Evolutionary conservation across 2,888 invertebrate genomes (phyloP), one percentile per base, ranked within the genome.

Genomic region (Zele albiditarsus): DNA sequence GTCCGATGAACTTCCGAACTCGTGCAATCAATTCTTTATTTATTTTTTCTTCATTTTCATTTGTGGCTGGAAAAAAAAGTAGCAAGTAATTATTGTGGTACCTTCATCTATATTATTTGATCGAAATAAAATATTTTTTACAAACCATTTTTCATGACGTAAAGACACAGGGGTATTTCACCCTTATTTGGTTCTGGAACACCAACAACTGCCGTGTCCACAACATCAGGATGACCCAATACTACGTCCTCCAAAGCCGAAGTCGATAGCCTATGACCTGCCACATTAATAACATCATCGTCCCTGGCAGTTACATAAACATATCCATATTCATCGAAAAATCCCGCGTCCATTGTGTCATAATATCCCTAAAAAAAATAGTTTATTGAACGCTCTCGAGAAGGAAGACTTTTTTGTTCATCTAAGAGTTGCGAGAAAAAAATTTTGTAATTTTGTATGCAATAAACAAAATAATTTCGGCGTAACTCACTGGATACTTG

Each of bases 291-390:
- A 76, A 97, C 95, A 89, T 98, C 98, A 90, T 98, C 98, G 76
- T 96, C 97, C 42, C 98, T 91, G 0, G 97, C 95, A 69, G 97
- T 96, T 16, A 98, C 96, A 89, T 94, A 96, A 1, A 98, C 92
- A 73, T 95, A 95, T 0, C 97, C 97, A 80, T 94, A 93, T 71
- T 94, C 92, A 85, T 97, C 96, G 74, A 93, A 92, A 89, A 95
- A 96, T 0, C 98, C 98, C 0, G 97, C 97, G 87, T 98, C 98
- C 95, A 97, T 97, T 0, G 98, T 98, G 85, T 98, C 97, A 86
- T 98, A 97, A 89, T 93, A 96, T 3, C 96, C 96, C 96, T 96
- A 58, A 67, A 6, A 33, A 42, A 3, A 23, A 23, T 10, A 31
- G 42, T 65, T 69, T 6, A 38, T 5, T 16, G 20, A 63, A n/a